A percentile compares a stretch with the other conserved stretches of the same genome.
These are phyloP conservation scores for Drymodes brunneopygia DNA, from an alignment of 2,113 vertebrate genomes.

Conservation along the genomic window DNA sequence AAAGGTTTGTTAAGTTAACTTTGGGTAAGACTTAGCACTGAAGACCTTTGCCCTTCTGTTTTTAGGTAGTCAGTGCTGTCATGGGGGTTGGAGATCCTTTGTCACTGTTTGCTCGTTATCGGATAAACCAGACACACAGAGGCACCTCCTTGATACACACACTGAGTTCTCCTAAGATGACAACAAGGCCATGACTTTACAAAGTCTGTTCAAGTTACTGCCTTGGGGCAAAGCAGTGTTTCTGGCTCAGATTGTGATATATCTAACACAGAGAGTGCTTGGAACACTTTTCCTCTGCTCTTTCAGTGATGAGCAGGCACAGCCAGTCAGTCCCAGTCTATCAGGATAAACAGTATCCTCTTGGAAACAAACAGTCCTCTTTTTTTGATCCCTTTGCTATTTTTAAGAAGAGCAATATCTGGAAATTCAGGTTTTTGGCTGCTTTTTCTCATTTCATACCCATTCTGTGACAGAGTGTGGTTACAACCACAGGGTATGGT, in stretches of 20 bases:
- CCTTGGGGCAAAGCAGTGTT: neutral
- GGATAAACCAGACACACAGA: neutral
- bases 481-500: neutral
- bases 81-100: neutral
- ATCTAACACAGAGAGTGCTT: neutral
- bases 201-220: neutral
- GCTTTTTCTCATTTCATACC: neutral
- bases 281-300: neutral
- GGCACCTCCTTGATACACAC: neutral
- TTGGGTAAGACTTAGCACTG: neutral
- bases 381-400: neutral
- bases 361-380: neutral
- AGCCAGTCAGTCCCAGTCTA: neutral
- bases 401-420: neutral
- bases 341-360: neutral
- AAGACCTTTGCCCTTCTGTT: conserved; percentile 13
- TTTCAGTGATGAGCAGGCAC: neutral
- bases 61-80: neutral
- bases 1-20: neutral
- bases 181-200: neutral
- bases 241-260: neutral
- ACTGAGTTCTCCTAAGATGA: neutral
- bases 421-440: neutral
- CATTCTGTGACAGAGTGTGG: accelerated
- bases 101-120: neutral